A percentile compares a stretch with the other conserved stretches of the same genome.
Conservation (phyloP, 2,888 invertebrate genomes). For the Aricia artaxerxes region DNA sequence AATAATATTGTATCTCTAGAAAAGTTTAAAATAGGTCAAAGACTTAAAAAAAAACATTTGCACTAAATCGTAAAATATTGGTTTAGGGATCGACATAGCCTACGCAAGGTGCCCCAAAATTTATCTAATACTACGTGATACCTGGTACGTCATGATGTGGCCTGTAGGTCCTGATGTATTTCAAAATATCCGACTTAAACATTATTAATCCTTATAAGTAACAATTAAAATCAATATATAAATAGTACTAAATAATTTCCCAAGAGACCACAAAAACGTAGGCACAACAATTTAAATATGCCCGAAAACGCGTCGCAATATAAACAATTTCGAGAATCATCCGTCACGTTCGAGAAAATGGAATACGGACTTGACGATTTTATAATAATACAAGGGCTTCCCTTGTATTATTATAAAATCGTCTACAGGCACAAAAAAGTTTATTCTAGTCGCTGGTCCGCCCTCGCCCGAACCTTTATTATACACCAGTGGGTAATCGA, state of each 20-base stretch:
- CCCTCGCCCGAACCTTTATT: slow-evolving; percentile 69
- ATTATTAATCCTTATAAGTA: too few relatives aligned
- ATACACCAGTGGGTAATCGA: slow-evolving; percentile 41
- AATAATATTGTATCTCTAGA: neutral
- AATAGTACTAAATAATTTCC: neutral
- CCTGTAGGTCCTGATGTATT: too few relatives aligned
- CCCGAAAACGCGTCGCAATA: slow-evolving; percentile 38
- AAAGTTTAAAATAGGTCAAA: neutral
- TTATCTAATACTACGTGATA: too few relatives aligned
- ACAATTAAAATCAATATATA: too few relatives aligned
- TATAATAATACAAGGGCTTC: slow-evolving; percentile 77
- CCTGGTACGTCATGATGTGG: too few relatives aligned
- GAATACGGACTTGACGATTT: slow-evolving; percentile 69
- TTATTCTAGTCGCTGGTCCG: slow-evolving; percentile 57
- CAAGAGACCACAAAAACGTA: neutral
- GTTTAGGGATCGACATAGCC: too few relatives aligned
- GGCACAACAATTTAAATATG: slow-evolving; percentile 35
- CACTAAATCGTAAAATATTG: too few relatives aligned
- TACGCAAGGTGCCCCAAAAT: too few relatives aligned
- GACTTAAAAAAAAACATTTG: too few relatives aligned
- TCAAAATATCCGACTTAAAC: too few relatives aligned
- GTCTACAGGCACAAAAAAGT: slow-evolving; percentile 53
- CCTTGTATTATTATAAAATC: too few relatives aligned
- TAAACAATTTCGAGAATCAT: slow-evolving; percentile 52
- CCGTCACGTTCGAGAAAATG: slow-evolving; percentile 67